Conservation (phyloP, 2,888 invertebrate genomes). For the Metellina segmentata region DNA sequence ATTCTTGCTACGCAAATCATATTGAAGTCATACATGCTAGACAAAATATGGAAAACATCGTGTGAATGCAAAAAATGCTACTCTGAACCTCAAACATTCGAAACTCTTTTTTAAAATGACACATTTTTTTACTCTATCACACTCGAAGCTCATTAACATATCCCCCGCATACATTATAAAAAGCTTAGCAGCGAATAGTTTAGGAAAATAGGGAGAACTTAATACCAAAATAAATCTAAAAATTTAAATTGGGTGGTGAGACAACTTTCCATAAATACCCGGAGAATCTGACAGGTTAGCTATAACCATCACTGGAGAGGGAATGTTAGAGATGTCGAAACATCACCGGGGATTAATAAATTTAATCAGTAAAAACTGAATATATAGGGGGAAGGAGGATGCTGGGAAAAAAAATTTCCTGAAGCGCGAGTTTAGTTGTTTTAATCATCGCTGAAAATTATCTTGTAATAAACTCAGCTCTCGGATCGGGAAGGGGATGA, state of each 20-base stretch:
- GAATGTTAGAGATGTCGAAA: slow-evolving; percentile 8
- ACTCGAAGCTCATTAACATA: background rate
- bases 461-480: slow-evolving; percentile 55
- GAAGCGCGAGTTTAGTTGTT: slow-evolving; percentile 54
- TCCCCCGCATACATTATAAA: background rate
- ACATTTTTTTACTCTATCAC: background rate
- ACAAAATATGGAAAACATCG: no score
- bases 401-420: slow-evolving; percentile 23
- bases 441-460: slow-evolving; percentile 62
- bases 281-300: slow-evolving; percentile 27
- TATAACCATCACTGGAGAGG: slow-evolving; percentile 10
- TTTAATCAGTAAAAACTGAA: slow-evolving; percentile 58
- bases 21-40: no score
- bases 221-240: slow-evolving; percentile 45
- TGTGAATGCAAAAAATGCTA: background rate
- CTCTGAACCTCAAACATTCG: background rate
- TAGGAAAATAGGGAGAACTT: background rate
- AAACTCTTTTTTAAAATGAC: background rate
- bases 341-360: slow-evolving; percentile 57
- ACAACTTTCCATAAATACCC: slow-evolving; percentile 49
- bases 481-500: background rate
- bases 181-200: background rate
- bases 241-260: slow-evolving; percentile 43
- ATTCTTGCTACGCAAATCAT: no score
- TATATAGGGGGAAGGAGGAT: background rate